phyloP scores from a whole-genome alignment of 2,888 invertebrate species.

The Brachyopa scutellaris region DNA sequence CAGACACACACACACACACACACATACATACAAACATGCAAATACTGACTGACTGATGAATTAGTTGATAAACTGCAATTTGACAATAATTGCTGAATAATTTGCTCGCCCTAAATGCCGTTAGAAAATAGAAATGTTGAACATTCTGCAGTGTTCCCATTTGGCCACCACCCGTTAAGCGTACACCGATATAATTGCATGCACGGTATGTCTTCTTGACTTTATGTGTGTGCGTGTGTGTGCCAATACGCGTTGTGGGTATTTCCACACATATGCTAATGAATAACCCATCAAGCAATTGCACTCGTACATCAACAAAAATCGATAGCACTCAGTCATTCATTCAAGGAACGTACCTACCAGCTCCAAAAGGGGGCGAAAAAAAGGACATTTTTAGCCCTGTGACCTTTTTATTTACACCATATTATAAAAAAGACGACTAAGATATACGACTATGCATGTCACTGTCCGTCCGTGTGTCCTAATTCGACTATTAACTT shows the following conservation, averaged over 20 bases:
- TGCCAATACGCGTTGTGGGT: neutral
- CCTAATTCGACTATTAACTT: slow-evolving; percentile 69
- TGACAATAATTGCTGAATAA: slow-evolving; percentile 70
- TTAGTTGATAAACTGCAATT: slow-evolving; percentile 71
- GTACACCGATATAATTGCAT: slow-evolving; percentile 52
- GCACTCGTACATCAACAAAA: slow-evolving; percentile 25
- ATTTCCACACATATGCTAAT: slow-evolving; percentile 2
- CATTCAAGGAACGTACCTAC: slow-evolving; percentile 48
- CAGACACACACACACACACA: neutral
- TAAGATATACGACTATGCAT: no score
- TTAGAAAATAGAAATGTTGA: slow-evolving; percentile 67
- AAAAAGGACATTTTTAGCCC: slow-evolving; percentile 38
- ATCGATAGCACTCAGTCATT: slow-evolving; percentile 66
- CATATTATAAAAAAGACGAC: slow-evolving; percentile 5
- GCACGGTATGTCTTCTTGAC: slow-evolving; percentile 9
- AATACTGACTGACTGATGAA: slow-evolving; percentile 59
- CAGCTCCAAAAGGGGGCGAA: neutral
- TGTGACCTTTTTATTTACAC: slow-evolving; percentile 47
- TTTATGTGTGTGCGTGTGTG: neutral
- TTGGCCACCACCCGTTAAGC: slow-evolving; percentile 17
- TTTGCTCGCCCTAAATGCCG: slow-evolving; percentile 63
- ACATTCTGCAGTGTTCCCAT: slow-evolving; percentile 32
- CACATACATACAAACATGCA: neutral
- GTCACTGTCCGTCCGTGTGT: slow-evolving; percentile 47
- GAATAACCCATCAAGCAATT: slow-evolving; percentile 51